Conservation (phyloP, 2,888 invertebrate species). For the Bombylius discolor region DNA sequence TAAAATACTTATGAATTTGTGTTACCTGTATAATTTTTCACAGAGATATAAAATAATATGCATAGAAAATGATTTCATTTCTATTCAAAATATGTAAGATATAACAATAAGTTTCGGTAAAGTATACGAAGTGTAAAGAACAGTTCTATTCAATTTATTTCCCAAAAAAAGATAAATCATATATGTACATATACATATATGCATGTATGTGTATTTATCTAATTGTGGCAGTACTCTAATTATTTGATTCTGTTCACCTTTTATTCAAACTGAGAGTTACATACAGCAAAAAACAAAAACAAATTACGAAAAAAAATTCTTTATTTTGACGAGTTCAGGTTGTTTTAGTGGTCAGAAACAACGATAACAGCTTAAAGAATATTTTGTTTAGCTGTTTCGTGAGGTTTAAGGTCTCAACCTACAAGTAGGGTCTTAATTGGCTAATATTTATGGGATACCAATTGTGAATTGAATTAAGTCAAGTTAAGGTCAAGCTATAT, state of each 20-base stretch:
- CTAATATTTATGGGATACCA: slow-evolving; percentile 3
- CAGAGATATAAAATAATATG: too few relatives aligned
- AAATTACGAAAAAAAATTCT: too few relatives aligned
- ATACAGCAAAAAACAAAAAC: background rate
- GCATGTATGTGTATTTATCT: too few relatives aligned
- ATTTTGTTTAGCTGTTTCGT: background rate
- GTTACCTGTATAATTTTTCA: too few relatives aligned
- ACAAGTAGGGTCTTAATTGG: slow-evolving; percentile 5
- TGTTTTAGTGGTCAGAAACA: background rate
- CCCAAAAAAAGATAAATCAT: too few relatives aligned
- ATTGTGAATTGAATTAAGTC: background rate
- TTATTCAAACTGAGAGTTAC: background rate
- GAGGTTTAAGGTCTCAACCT: slow-evolving; percentile 4
- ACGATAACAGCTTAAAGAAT: background rate
- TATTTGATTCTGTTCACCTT: background rate
- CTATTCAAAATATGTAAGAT: too few relatives aligned
- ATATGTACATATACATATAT: too few relatives aligned
- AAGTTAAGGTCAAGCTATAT: background rate
- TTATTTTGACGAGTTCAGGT: background rate
- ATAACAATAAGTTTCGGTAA: too few relatives aligned
- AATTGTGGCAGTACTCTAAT: background rate
- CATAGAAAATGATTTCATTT: too few relatives aligned
- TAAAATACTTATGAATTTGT: too few relatives aligned
- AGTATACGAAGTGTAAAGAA: too few relatives aligned
- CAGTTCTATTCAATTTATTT: too few relatives aligned